phyloP scores from a whole-genome alignment of 1,140 invertebrate genomes.

The Augochlora pura region DNA sequence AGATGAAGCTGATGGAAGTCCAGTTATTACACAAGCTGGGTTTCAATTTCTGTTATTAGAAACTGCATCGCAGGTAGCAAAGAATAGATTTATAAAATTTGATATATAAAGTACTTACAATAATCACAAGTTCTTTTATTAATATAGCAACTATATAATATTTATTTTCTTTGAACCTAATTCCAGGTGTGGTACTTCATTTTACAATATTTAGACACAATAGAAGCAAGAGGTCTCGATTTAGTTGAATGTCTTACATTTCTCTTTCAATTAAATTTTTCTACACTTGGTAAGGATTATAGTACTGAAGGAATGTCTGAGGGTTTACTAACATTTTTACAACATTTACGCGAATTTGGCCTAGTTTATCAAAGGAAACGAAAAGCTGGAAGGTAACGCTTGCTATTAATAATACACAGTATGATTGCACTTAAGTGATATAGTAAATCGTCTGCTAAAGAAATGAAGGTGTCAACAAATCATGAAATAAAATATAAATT shows the following conservation, averaged over 20 bases:
- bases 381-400: slow-evolving; percentile 76
- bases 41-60: slow-evolving; percentile 98
- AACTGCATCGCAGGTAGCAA: slow-evolving; percentile 88
- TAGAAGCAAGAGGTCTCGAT: slow-evolving; percentile 90
- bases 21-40: slow-evolving; percentile 93
- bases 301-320: slow-evolving; percentile 96
- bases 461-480: too few species aligned
- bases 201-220: slow-evolving; percentile 96
- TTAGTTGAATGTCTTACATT: slow-evolving; percentile 96
- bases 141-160: background rate
- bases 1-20: slow-evolving; percentile 90
- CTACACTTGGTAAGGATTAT: slow-evolving; percentile 97
- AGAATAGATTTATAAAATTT: slow-evolving; percentile 1
- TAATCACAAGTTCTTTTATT: background rate
- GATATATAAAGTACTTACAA: background rate
- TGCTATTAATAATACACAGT: background rate
- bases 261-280: slow-evolving; percentile 97
- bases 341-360: slow-evolving; percentile 98
- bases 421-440: too few species aligned
- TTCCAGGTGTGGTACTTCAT: slow-evolving; percentile 96
- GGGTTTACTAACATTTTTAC: slow-evolving; percentile 93
- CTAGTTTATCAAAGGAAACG: slow-evolving; percentile 96
- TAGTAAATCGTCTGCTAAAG: too few species aligned
- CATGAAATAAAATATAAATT: too few species aligned
- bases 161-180: slow-evolving; percentile 34